Conservation (phyloP, 2,888 invertebrate genomes). For the Trisateles emortualis region DNA sequence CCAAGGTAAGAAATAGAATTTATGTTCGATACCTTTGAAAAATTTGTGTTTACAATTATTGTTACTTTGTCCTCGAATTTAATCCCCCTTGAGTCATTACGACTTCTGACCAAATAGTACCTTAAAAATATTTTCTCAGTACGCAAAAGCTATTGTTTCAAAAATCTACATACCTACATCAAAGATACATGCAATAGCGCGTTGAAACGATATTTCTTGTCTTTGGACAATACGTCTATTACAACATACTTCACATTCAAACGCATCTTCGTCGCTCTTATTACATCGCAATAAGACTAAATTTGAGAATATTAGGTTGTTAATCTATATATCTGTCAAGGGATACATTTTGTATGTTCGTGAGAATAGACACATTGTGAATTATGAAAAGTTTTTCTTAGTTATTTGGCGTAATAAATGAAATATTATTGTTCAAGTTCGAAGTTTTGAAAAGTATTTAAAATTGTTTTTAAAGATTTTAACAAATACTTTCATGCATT, state of each 20-base stretch:
- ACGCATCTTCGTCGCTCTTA: conserved; percentile 12
- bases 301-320: conserved; percentile 1
- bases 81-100: neutral
- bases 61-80: neutral
- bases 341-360: conserved; percentile 16
- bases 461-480: no score
- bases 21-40: no score
- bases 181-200: conserved; percentile 6
- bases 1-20: no score
- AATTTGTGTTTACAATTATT: neutral
- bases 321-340: conserved; percentile 2
- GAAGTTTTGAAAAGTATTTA: no score
- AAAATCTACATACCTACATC: conserved; percentile 11
- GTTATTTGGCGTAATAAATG: neutral
- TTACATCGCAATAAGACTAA: neutral
- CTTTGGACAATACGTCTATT: conserved; percentile 22
- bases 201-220: conserved; percentile 15
- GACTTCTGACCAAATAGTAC: neutral
- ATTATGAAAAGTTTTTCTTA: neutral
- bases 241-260: conserved; percentile 4
- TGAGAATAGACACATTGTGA: conserved; percentile 14
- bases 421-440: no score
- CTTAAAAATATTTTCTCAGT: conserved; percentile 2
- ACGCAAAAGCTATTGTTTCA: conserved; percentile 7
- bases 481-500: no score